Percentiles rank a stretch among this genome's conserved stretches.
phyloP scores from a whole-genome alignment of 1,140 invertebrate species.

The Andrena cerasifolii region DNA sequence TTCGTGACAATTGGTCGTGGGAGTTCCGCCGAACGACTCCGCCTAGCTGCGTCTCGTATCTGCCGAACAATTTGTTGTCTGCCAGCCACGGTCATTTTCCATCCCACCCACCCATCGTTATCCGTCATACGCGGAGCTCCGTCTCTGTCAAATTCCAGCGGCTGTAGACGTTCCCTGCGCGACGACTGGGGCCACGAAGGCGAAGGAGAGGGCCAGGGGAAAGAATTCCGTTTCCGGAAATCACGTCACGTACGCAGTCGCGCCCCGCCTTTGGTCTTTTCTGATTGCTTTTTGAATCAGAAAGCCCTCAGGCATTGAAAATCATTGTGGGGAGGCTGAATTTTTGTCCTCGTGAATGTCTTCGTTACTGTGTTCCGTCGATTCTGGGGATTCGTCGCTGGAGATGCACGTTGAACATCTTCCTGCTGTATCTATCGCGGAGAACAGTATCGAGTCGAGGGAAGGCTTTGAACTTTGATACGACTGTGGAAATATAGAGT shows the following conservation, averaged over 20 bases:
- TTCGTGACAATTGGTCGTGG: conserved; percentile 22
- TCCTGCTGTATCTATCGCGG: too few species aligned
- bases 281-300: conserved; percentile 24
- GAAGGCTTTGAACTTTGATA: too few species aligned
- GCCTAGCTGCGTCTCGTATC: conserved; percentile 28
- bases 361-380: not conserved
- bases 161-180: not conserved
- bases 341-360: not conserved
- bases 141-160: conserved; percentile 39
- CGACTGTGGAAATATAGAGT: too few species aligned
- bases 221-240: conserved; percentile 19
- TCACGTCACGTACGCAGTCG: conserved; percentile 36
- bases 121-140: conserved; percentile 45
- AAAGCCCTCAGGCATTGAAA: not conserved
- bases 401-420: not conserved
- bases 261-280: not conserved
- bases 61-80: conserved; percentile 55
- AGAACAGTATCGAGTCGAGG: too few species aligned
- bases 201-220: too few species aligned
- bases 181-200: not conserved
- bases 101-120: conserved; percentile 12
- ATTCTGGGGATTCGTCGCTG: not conserved
- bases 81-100: conserved; percentile 35
- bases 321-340: not conserved
- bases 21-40: not conserved